Evolutionary conservation across 2,113 vertebrate species (phyloP), one percentile per base, ranked within the genome.

Genomic region (Lophochroa leadbeateri): DNA sequence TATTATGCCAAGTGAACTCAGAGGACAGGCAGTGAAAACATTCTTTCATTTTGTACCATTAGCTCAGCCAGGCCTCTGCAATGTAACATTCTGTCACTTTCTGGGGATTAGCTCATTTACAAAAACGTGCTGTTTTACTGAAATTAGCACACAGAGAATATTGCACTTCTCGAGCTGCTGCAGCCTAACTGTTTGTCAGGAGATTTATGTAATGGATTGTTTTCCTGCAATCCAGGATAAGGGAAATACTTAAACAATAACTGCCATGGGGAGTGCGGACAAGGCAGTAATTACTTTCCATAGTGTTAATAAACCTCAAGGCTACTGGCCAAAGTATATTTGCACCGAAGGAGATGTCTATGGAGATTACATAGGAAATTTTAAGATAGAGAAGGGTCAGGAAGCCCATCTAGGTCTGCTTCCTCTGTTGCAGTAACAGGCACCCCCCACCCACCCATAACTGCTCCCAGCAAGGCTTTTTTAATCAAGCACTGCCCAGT

Each of bases 311-410:
- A 96, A 96, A 97, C 96, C 76, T 96, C 96, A 96, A 97, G 96
- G 96, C 97, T 97, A 97, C 96, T 93, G 95, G 97, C 94, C 97
- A 97, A 96, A 97, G 82, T 95, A 90, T 95, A 96, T 97, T 97
- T 97, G 80, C 25, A 67, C 93, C 89, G 91, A 84, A 94, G 96
- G 94, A 97, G 96, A 97, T 92, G 92, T 93, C 91, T 95, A 43
- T 95, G 83, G 92, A 96, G 90, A 96, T 97, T 96, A 94, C 93
- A 97, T 95, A 97, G 97, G 97, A 98, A 98, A 94, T 96, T 94
- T 95, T 90, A 97, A 97, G 97, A 96, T 29, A 93, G 85, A 75
- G 65, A 39, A 64, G 68, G 94, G 87, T 93, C 97, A 96, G 97
- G 97, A 98, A 97, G 88, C 80, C 14, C 92, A 95, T 82, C 39